Conservation (phyloP, 1,140 invertebrate species). For the Nymphalis io region DNA sequence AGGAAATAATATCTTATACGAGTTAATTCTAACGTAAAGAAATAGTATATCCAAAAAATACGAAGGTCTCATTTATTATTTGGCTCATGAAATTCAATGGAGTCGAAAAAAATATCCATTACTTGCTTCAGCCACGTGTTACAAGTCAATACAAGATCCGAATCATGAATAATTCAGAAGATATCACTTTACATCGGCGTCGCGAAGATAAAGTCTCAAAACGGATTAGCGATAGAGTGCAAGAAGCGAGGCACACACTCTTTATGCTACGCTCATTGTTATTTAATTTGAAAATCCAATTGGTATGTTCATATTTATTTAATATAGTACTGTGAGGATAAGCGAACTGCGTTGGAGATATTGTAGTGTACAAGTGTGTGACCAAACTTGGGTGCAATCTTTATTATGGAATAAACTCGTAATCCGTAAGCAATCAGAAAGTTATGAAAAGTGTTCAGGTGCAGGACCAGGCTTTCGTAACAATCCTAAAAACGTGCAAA, state of each 20-base stretch:
- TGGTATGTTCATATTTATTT: too few species aligned
- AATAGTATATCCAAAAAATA: background rate
- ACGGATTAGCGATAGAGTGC: slow-evolving; percentile 24
- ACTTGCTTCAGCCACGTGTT: slow-evolving; percentile 22
- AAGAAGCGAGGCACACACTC: slow-evolving; percentile 8
- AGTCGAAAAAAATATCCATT: slow-evolving; percentile 28
- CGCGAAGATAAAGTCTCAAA: slow-evolving; percentile 19
- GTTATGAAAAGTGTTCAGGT: too few species aligned
- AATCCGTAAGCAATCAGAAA: too few species aligned
- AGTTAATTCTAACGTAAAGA: background rate
- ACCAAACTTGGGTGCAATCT: too few species aligned
- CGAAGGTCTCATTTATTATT: slow-evolving; percentile 12
- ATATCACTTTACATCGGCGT: slow-evolving; percentile 12
- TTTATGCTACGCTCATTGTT: slow-evolving; percentile 4
- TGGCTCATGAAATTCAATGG: slow-evolving; percentile 20
- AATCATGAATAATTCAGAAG: slow-evolving; percentile 32
- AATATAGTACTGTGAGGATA: too few species aligned
- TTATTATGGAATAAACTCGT: too few species aligned
- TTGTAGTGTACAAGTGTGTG: too few species aligned
- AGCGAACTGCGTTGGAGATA: too few species aligned
- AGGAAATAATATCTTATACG: background rate
- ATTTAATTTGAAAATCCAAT: too few species aligned
- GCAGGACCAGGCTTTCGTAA: too few species aligned
- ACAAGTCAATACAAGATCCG: slow-evolving; percentile 33
- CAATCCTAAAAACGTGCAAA: too few species aligned